phyloP scores from a whole-genome alignment of 2,888 invertebrate genomes.

The Cephus sareptanus region DNA sequence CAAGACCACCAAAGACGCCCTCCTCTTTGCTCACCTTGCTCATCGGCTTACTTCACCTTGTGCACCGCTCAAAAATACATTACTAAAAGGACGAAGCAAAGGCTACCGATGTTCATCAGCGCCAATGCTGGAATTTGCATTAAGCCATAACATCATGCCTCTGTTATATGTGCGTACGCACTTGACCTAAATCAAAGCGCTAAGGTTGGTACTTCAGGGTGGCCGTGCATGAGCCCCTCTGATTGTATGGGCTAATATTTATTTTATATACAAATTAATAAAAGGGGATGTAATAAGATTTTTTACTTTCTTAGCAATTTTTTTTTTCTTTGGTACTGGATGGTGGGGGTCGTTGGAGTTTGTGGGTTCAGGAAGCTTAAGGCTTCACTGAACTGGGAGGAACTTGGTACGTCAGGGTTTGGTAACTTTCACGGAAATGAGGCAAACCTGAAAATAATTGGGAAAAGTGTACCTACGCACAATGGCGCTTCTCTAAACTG shows the following conservation, averaged over 20 bases:
- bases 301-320: not conserved
- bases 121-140: slow-evolving; percentile 48
- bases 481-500: slow-evolving; percentile 36
- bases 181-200: not conserved
- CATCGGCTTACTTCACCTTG: slow-evolving; percentile 16
- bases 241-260: not conserved
- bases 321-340: not conserved
- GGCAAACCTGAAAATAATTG: slow-evolving; percentile 35
- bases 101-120: slow-evolving; percentile 30
- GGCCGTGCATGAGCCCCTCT: not conserved
- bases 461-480: slow-evolving; percentile 18
- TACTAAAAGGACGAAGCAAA: slow-evolving; percentile 10
- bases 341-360: not conserved
- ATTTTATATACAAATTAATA: not conserved
- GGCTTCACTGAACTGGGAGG: slow-evolving; percentile 26
- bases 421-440: slow-evolving; percentile 21
- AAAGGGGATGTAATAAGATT: slow-evolving; percentile 4
- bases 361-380: slow-evolving; percentile 1
- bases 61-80: slow-evolving; percentile 38
- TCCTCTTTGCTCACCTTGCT: not conserved
- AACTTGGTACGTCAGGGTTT: slow-evolving; percentile 8
- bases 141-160: not conserved
- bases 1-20: slow-evolving; percentile 53
- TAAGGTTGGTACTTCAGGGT: not conserved
- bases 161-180: not conserved